Evolutionary conservation across 2,113 vertebrate genomes (phyloP).

Genomic region (Cephalopholis sonnerati): DNA sequence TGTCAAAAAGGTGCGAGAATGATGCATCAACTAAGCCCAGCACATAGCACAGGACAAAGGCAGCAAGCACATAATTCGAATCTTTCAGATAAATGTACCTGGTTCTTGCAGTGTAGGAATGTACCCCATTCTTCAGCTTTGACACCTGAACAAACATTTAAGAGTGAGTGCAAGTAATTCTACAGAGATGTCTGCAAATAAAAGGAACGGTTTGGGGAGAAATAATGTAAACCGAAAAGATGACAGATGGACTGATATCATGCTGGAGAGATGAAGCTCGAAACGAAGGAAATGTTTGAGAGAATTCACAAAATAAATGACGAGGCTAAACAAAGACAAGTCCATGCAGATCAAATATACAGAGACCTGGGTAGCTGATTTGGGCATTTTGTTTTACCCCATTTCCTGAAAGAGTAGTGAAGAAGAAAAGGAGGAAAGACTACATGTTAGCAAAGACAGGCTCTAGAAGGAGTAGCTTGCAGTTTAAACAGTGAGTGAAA

Average conservation of each 20-base stretch:
- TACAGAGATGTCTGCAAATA: background rate
- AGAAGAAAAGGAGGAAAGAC: conserved; percentile 61
- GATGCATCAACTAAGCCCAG: background rate
- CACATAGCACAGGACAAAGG: background rate
- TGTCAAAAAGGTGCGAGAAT: conserved; percentile 51
- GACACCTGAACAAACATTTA: conserved; percentile 74
- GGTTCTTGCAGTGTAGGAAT: conserved; percentile 88
- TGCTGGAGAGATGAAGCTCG: background rate
- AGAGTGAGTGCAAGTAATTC: conserved; percentile 13
- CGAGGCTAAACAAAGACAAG: conserved; percentile 15
- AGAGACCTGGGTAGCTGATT: conserved; percentile 85
- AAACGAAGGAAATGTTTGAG: conserved; percentile 7
- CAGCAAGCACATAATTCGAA: background rate
- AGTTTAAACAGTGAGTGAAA: conserved; percentile 41
- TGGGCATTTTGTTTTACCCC: conserved; percentile 79
- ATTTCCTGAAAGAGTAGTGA: conserved; percentile 74
- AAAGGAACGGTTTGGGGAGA: background rate
- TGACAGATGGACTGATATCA: conserved; percentile 23
- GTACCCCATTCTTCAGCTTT: conserved; percentile 89
- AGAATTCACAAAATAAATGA: conserved; percentile 23
- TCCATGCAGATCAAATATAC: conserved; percentile 60
- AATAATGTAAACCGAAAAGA: background rate
- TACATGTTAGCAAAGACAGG: conserved; percentile 55
- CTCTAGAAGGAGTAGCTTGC: conserved; percentile 10
- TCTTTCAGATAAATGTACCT: conserved; percentile 76